Conservation (phyloP, 2,888 invertebrate species). For the Globia sparganii region DNA sequence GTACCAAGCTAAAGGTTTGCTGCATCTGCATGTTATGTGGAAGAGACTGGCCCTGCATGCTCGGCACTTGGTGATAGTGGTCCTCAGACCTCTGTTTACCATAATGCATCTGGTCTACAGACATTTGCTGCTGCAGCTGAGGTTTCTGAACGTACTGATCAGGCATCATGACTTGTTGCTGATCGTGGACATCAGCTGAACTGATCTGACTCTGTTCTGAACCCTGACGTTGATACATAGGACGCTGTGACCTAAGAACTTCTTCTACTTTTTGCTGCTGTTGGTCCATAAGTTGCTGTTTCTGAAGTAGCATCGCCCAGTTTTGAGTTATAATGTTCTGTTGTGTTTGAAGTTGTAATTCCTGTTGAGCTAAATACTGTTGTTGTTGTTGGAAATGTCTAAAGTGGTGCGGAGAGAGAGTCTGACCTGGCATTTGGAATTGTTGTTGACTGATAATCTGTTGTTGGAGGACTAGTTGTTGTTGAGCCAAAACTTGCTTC, state of each 20-base stretch:
- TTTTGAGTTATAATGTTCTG: constrained; percentile 91
- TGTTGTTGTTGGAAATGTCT: constrained; percentile 85
- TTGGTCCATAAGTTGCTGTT: constrained; percentile 88
- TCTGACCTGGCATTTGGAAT: constrained; percentile 86
- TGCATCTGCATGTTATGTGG: constrained; percentile 84
- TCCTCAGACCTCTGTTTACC: constrained; percentile 82
- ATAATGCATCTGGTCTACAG: constrained; percentile 83
- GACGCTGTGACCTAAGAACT: constrained; percentile 81
- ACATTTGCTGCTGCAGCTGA: constrained; percentile 82
- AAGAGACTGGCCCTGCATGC: constrained; percentile 86
- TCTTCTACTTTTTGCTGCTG: constrained; percentile 89
- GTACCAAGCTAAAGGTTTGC: constrained; percentile 82
- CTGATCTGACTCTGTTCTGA: constrained; percentile 88
- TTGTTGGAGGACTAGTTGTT: constrained; percentile 87
- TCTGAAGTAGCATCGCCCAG: constrained; percentile 87
- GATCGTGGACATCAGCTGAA: constrained; percentile 81
- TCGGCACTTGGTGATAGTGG: constrained; percentile 80
- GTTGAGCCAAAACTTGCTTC: constrained; percentile 87
- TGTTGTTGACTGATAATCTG: constrained; percentile 87
- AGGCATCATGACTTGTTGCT: constrained; percentile 76
- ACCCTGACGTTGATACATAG: constrained; percentile 84
- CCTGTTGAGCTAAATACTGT: constrained; percentile 89
- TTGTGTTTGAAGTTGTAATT: constrained; percentile 88
- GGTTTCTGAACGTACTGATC: constrained; percentile 80
- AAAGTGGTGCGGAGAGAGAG: constrained; percentile 85